Evolutionary conservation across 2,113 vertebrate species (phyloP), one percentile per base, ranked within the genome.

Genomic region (Muntiacus muntjak): DNA sequence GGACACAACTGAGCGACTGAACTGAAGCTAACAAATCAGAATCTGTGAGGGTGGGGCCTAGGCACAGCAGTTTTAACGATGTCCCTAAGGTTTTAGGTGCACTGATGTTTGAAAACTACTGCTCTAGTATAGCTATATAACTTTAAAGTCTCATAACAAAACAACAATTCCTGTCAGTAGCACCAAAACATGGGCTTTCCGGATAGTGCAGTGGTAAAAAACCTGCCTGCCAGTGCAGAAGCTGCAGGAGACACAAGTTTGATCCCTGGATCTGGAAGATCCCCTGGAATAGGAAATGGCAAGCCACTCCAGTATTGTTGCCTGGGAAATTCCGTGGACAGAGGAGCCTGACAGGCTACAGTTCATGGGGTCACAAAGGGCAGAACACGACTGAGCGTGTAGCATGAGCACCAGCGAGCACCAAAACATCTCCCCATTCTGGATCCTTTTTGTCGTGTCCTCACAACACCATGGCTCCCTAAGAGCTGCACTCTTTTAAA

Each of bases 361-460:
- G n/a, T 40, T n/a, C 67, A 6, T 23, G 64, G 64, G 64, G n/a
- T 21, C n/a, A 11, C 67, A 23, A 40, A 71, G 10, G 23, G n/a
- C 23, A 10, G n/a, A 71, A 71, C n/a, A 6, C n/a, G 0, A 12
- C 17, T 71, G 19, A 40, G n/a, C 9, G 0, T 71, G 64, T 36
- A 71, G n/a, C 67, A 23, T 40, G n/a, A 40, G 67, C 11, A 23
- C n/a, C 67, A 71, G n/a, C 1, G 33, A 78, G 55, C 21, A 33
- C 55, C 55, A 16, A 87, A 21, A 79, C 17, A n/a, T 40, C 30
- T n/a, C 50, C 30, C 62, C 25, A 5, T 45, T 57, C 30, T 12
- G 50, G 9, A 36, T 50, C 6, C 28, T 54, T 91, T 74, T 45
- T 12, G 13, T 43, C 45, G 14, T 12, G 26, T 58, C 52, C 47